Base-by-base conservation (phyloP, 1,140 invertebrate genomes). In the Aphelenchoides besseyi region DNA sequence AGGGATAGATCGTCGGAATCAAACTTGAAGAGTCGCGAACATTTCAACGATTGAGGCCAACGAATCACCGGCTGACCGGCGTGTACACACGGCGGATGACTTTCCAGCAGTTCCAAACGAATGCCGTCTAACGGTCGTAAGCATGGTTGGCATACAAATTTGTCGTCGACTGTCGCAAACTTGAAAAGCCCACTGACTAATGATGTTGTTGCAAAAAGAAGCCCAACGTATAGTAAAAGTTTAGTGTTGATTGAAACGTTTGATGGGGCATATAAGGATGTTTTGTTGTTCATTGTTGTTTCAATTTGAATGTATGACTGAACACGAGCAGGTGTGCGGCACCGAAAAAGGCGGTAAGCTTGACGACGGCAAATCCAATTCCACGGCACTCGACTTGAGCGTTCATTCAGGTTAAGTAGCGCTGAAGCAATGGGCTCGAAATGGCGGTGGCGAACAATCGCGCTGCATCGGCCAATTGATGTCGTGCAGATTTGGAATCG, bases 1-100 rank as follows among this genome's bases (percentile, higher is more conserved):
- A 77, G 70, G 26, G 74, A 32, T 18, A 82, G 53, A 32, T 72
- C 67, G 8, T 81, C 64, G 3, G 70, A 76, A 29, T 37, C 16
- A 29, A 79, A 28, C 41, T 68, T 54, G 12, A 52, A 29, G 29
- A 61, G 57, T 32, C n/a, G 29, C 3, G 48, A 12, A 35, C 59
- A 74, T 28, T 77, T 23, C 1, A 23, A 28, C 8, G 2, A n/a
- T 36, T 3, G 0, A 0, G 80, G 77, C 79, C 72, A 76, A 36
- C 70, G 52, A 66, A 82, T 73, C n/a, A 79, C 41, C 1, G 80
- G 71, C 55, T 82, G 80, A 30, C 79, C 79, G n/a, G 70, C 54
- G 68, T 80, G 80, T 8, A 80, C 23, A 72, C 79, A 80, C 16
- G 26, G 55, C 1, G 29, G 35, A 23, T 69, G 57, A 16, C 29